phyloP scores from a whole-genome alignment of 2,797 vertebrate species.

The Bucorvus abyssinicus region DNA sequence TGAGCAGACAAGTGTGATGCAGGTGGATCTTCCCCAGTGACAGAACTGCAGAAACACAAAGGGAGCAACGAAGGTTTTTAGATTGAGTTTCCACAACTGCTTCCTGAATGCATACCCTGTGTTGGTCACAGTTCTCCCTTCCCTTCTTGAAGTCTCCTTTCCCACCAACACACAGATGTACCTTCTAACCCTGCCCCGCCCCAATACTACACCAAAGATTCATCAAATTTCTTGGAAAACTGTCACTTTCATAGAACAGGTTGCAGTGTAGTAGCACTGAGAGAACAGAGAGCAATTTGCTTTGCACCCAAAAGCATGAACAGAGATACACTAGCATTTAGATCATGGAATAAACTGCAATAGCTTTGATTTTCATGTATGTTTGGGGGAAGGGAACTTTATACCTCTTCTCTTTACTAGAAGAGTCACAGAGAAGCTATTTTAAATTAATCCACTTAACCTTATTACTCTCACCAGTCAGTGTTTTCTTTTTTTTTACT shows the following conservation, averaged over 20 bases:
- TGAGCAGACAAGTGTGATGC: background rate
- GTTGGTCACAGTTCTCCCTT: background rate
- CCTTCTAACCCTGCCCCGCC: background rate
- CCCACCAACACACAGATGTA: background rate
- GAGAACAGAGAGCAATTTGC: background rate
- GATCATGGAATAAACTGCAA: background rate
- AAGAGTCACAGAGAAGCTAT: background rate
- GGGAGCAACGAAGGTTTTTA: background rate
- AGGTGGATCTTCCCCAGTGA: background rate
- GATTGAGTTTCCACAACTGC: background rate
- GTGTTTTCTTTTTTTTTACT: background rate
- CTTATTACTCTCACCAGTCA: background rate
- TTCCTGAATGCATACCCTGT: background rate
- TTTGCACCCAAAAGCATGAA: background rate
- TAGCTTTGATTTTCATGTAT: background rate
- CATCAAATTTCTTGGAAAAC: background rate
- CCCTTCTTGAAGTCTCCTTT: background rate
- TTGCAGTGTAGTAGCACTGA: background rate
- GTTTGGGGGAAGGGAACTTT: background rate
- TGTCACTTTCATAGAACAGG: background rate
- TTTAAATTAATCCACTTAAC: background rate
- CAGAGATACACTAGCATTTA: background rate
- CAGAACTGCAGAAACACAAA: background rate
- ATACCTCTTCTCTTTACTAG: background rate
- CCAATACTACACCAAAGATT: background rate